A percentile compares a stretch with the other conserved stretches of the same genome.
Conservation (phyloP, 1,140 invertebrate species). For the Nylanderia fulva region DNA sequence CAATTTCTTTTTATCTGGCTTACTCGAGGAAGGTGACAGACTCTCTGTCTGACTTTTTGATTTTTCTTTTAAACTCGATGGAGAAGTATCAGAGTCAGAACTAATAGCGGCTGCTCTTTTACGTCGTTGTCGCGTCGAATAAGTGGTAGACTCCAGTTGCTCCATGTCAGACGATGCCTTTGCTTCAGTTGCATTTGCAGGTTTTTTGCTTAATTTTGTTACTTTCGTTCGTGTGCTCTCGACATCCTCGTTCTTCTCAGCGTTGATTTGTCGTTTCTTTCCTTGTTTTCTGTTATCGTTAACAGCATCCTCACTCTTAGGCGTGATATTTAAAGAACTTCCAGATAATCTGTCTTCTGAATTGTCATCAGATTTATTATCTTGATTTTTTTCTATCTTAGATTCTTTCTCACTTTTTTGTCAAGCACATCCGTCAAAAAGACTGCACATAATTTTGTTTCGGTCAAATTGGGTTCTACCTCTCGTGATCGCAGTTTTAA, state of each 20-base stretch:
- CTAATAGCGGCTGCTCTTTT: not conserved
- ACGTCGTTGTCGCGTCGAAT: not conserved
- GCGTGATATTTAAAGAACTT: not conserved
- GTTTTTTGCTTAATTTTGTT: not conserved
- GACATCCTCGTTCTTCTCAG: not conserved
- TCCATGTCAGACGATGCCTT: not conserved
- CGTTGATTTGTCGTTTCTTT: not conserved
- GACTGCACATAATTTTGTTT: conserved; percentile 79
- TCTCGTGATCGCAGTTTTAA: conserved; percentile 25
- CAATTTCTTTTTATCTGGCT: conserved; percentile 6
- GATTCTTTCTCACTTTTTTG: conserved; percentile 58
- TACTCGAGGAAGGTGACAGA: conserved; percentile 20
- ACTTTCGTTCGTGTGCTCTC: not conserved
- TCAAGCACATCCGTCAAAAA: conserved; percentile 80
- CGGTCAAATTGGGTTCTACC: not conserved
- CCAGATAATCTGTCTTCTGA: conserved; percentile 29
- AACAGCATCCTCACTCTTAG: not conserved
- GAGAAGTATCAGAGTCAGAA: conserved; percentile 32
- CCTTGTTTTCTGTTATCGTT: not conserved
- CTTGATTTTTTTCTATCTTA: conserved; percentile 69
- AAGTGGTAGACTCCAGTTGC: not conserved
- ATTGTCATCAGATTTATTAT: conserved; percentile 70
- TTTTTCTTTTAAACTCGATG: not conserved
- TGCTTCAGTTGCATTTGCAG: not conserved
- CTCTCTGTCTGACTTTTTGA: not conserved